Evolutionary conservation across 92 coral and sea anemone species (phyloP), one percentile per base, ranked within the genome.

Genomic region (Paragorgia papillata): DNA sequence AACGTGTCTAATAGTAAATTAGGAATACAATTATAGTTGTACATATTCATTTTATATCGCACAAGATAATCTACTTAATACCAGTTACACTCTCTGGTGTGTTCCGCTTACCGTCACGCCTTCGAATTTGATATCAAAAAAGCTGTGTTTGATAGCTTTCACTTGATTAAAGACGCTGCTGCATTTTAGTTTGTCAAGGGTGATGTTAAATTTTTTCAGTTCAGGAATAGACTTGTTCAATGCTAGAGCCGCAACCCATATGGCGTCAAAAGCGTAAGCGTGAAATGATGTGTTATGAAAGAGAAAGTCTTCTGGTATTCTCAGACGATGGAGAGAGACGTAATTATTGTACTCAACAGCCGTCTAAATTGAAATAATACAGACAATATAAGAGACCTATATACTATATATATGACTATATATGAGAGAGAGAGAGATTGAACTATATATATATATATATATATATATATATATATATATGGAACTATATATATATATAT

Each of bases 61-160:
- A n/a, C n/a, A n/a, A n/a, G n/a, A n/a, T n/a, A n/a, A n/a, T n/a
- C n/a, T n/a, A n/a, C n/a, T n/a, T n/a, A n/a, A n/a, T n/a, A n/a
- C n/a, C n/a, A n/a, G n/a, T n/a, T n/a, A n/a, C n/a, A n/a, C n/a
- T n/a, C n/a, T n/a, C n/a, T n/a, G n/a, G n/a, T n/a, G n/a, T n/a
- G n/a, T n/a, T n/a, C n/a, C 1, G 49, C 90, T 50, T 78, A 90
- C 96, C 84, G 96, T 85, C n/a, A 90, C 60, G n/a, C 96, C 96
- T 71, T 88, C 84, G 39, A 88, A 90, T 31, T 43, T 56, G 13
- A 82, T 74, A 22, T 40, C 27, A 24, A 46, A 41, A 9, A 85
- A 80, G 35, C 44, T 49, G 2, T 48, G 22, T 57, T 19, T 32
- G 31, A 88, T 78, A 17, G 81, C 73, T 15, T 51, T 49, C 0